Conservation (phyloP, 2,797 vertebrate genomes). For the Gymnoscopelus braueri region DNA sequence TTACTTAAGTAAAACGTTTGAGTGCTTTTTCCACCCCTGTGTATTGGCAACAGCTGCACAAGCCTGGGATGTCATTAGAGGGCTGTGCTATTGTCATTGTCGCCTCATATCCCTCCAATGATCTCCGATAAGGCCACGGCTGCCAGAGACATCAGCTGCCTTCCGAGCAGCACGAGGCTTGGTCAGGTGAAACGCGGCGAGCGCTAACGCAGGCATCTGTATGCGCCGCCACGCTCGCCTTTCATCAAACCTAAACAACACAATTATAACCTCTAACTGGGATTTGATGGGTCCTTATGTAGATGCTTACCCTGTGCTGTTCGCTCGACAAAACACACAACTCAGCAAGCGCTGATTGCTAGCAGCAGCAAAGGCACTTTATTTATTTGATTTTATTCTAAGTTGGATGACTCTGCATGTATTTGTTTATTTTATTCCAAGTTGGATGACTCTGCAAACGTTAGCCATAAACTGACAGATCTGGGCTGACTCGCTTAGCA, state of each 20-base stretch:
- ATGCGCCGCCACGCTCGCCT: conserved; percentile 8
- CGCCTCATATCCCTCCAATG: conserved; percentile 21
- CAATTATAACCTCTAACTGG: conserved; percentile 29
- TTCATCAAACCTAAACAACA: conserved; percentile 36
- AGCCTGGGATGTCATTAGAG: conserved; percentile 23
- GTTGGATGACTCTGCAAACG: no score
- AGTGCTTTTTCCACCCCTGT: not conserved
- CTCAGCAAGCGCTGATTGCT: conserved; percentile 15
- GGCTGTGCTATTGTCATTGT: conserved; percentile 29
- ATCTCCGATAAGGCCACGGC: not conserved
- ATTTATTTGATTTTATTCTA: not conserved
- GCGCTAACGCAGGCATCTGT: conserved; percentile 34
- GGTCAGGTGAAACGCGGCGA: conserved; percentile 32
- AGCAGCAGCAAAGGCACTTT: not conserved
- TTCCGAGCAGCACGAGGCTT: conserved; percentile 22
- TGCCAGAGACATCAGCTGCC: conserved; percentile 19
- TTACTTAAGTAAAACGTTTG: no score
- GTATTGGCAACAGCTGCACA: conserved; percentile 30
- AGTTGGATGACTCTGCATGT: no score
- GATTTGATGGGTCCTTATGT: conserved; percentile 40
- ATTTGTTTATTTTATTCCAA: no score
- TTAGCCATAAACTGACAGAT: no score
- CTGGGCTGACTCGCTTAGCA: no score
- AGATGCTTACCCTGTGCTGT: conserved; percentile 27
- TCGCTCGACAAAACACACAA: conserved; percentile 28